These are phyloP conservation scores for Melinopterus prodromus DNA, from an alignment of 2,888 invertebrate species.

Conservation along the genomic window DNA sequence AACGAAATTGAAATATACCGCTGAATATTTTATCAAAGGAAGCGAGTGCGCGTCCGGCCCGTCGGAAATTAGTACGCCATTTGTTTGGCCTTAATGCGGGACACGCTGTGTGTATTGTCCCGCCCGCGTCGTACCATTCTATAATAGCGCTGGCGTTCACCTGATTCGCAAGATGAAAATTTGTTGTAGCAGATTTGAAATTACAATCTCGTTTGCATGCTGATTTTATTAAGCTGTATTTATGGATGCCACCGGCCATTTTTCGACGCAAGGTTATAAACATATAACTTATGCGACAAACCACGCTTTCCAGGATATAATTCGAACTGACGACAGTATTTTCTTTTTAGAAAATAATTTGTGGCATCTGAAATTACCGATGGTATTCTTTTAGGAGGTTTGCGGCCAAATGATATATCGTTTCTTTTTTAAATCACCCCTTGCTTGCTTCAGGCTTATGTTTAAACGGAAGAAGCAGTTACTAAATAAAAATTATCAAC, in stretches of 20 bases:
- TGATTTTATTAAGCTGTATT: background rate
- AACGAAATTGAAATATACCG: slow-evolving; percentile 27
- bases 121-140: slow-evolving; percentile 10
- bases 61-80: slow-evolving; percentile 23
- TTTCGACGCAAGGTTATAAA: background rate
- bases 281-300: background rate
- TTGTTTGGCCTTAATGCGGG: slow-evolving; percentile 17
- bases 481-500: too few species aligned
- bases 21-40: slow-evolving; percentile 20
- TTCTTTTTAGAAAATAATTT: too few species aligned
- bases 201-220: background rate
- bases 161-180: background rate
- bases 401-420: too few species aligned
- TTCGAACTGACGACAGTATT: too few species aligned
- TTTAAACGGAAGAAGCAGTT: too few species aligned
- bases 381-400: too few species aligned
- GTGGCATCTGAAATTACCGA: too few species aligned
- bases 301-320: too few species aligned
- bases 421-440: too few species aligned
- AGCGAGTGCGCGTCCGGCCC: background rate
- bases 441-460: too few species aligned
- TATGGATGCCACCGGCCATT: background rate
- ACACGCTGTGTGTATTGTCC: slow-evolving; percentile 9
- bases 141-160: background rate
- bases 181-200: background rate